phyloP scores from a whole-genome alignment of 2,113 vertebrate species.

The Numida meleagris region DNA sequence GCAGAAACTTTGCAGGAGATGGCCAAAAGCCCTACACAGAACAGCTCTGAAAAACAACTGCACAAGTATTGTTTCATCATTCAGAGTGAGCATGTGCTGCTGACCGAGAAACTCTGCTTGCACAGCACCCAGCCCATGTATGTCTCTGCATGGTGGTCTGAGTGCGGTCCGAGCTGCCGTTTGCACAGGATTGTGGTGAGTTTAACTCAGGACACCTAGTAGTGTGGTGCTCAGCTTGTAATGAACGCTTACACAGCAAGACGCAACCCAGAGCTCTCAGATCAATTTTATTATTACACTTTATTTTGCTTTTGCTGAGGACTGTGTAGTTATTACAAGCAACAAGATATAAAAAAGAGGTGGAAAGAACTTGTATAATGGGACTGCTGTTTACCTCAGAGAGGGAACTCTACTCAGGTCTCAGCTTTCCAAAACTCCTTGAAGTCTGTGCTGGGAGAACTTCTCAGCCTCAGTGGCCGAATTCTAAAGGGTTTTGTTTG shows the following conservation, averaged over 20 bases:
- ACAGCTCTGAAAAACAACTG: background rate
- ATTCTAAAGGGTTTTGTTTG: background rate
- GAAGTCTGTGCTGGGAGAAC: background rate
- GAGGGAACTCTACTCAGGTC: background rate
- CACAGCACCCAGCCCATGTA: accelerated
- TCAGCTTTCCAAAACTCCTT: background rate
- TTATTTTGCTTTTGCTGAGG: background rate
- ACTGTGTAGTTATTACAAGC: background rate
- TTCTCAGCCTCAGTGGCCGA: background rate
- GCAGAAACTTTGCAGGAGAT: background rate
- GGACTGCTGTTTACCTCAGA: background rate
- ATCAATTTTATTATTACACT: background rate
- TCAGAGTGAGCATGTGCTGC: background rate
- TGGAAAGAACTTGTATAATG: background rate
- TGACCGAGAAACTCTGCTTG: background rate
- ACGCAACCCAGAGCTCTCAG: background rate
- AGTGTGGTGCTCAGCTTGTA: background rate
- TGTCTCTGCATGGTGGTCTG: background rate
- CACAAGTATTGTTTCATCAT: background rate
- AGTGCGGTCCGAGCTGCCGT: background rate
- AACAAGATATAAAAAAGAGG: background rate
- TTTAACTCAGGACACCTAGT: background rate
- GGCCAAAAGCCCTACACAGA: background rate
- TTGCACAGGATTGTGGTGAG: background rate
- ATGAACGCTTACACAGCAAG: background rate